Evolutionary conservation across 2,888 invertebrate genomes (phyloP).

Genomic region (Stenolophus ochropezus): DNA sequence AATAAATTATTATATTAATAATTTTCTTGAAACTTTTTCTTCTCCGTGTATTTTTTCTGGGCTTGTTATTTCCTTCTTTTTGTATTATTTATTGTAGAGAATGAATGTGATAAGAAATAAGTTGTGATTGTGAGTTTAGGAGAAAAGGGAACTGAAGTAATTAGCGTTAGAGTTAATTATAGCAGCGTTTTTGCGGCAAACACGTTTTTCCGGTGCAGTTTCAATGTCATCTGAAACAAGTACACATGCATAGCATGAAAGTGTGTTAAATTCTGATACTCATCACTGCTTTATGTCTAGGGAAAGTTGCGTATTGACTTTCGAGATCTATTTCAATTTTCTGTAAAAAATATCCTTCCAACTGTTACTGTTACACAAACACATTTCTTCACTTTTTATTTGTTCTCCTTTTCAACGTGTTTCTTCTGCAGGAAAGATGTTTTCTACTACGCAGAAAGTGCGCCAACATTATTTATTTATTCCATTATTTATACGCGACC

Average conservation of each 20-base stretch:
- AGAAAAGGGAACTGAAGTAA: background rate
- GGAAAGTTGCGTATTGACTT: conserved; percentile 58
- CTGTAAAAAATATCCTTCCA: conserved; percentile 30
- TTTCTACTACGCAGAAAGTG: no score
- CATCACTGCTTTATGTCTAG: conserved; percentile 53
- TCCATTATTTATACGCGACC: no score
- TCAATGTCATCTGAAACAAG: conserved; percentile 44
- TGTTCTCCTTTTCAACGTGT: background rate
- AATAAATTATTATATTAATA: no score
- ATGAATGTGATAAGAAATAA: background rate
- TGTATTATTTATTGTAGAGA: no score
- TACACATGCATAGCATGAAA: conserved; percentile 39
- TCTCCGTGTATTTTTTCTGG: no score
- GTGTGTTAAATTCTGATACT: conserved; percentile 56
- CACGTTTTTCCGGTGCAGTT: conserved; percentile 40
- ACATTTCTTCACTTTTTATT: conserved; percentile 41
- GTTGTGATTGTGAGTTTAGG: background rate
- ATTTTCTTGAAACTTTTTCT: no score
- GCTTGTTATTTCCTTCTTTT: no score
- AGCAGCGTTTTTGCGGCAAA: conserved; percentile 24
- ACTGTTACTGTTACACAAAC: conserved; percentile 42
- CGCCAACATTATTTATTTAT: no score
- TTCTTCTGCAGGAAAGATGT: background rate
- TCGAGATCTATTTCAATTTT: conserved; percentile 56
- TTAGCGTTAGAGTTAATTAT: conserved; percentile 39